Base-by-base conservation (phyloP, 2,888 invertebrate species). In the Caenorhabditis angaria region DNA sequence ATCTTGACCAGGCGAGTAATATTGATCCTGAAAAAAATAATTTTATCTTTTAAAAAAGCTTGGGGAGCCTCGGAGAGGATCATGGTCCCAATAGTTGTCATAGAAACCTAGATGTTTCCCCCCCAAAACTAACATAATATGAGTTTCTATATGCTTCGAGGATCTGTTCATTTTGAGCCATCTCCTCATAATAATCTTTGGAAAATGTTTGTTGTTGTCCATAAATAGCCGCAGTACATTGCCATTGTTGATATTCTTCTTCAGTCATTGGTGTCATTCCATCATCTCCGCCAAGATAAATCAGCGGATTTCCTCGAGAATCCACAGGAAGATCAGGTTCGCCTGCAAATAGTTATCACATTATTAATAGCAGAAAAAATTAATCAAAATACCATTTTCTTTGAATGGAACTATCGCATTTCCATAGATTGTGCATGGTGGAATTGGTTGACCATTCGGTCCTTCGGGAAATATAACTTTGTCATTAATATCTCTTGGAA, bases 381-480 rank as follows among this genome's bases (percentile, higher is more conserved):
- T 20, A 29, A 12, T 35, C 10, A 41, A 60, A 18, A 32, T 18
- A 61, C 51, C 20, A 29, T 25, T 41, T 2, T 66, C 61, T 51
- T 75, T 70, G 32, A 60, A 64, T 4, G 80, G 77, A 18, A 79
- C 72, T 6, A 80, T 79, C n/a, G 67, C 65, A n/a, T 66, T 59
- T 27, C 80, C 80, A 41, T 79, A 68, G 22, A 64, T 53, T 18
- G 78, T 80, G 20, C 70, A 54, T 14, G 80, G 76, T 8, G 80
- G 78, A 28, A 75, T 64, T 6, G 79, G 77, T 35, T 58, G 63
- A 25, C 79, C 77, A 27, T 64, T 57, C 1, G 62, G 65, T 22
- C 71, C 66, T 27, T 77, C 41, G 8, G 80, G 80, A 41, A 75
- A 80, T 8, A 80, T 65, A 56, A 60, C 71, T 12, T 47, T 62